Evolutionary conservation across 2,113 vertebrate species (phyloP).

Genomic region (Scomber colias): DNA sequence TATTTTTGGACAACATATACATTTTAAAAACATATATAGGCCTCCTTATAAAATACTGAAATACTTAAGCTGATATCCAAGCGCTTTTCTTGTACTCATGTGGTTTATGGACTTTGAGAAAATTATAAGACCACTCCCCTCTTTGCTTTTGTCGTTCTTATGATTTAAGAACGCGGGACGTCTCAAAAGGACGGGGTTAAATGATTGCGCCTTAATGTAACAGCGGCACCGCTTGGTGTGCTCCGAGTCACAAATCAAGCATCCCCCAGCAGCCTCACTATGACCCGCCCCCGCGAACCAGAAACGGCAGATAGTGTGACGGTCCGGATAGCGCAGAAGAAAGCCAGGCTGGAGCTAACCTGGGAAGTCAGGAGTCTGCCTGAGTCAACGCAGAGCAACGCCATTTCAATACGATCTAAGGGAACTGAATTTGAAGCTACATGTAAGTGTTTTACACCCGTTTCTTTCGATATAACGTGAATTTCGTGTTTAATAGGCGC

Average conservation of each 20-base stretch:
- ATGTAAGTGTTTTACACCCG: conserved; percentile 57
- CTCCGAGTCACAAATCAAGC: conserved; percentile 54
- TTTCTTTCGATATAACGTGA: background rate
- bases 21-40: no score
- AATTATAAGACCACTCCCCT: conserved; percentile 52
- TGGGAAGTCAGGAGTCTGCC: conserved; percentile 73
- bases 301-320: conserved; percentile 72
- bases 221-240: background rate
- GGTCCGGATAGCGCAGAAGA: conserved; percentile 58
- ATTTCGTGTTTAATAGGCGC: conserved; percentile 3
- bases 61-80: background rate
- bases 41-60: no score
- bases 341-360: conserved; percentile 75
- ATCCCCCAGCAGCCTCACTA: conserved; percentile 12
- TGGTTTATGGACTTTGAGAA: conserved; percentile 25
- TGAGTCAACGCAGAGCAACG: conserved; percentile 70
- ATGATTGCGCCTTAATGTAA: accelerated
- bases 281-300: conserved; percentile 82
- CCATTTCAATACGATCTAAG: conserved; percentile 55
- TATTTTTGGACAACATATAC: no score
- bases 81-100: conserved; percentile 3
- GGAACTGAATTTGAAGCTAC: conserved; percentile 59
- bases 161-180: accelerated
- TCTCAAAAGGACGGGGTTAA: conserved; percentile 22
- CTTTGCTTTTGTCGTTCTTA: background rate